These are phyloP conservation scores for Pachyseris speciosa DNA, from an alignment of 64 coral and sea anemone genomes.

Conservation along the genomic window DNA sequence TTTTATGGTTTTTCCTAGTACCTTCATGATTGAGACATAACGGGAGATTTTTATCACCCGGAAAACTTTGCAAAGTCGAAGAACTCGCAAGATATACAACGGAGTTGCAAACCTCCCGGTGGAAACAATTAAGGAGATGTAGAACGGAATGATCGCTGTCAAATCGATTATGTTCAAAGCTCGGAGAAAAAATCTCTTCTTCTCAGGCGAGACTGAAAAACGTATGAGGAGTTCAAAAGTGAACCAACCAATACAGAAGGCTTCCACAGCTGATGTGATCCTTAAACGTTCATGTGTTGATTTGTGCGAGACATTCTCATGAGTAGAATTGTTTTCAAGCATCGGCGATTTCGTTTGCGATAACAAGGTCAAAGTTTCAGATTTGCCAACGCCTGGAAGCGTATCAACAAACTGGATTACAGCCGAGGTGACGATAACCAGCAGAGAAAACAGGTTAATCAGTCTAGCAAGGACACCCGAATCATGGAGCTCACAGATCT, in stretches of 20 bases:
- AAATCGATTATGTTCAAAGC: slow-evolving; percentile 64
- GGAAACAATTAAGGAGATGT: slow-evolving; percentile 16
- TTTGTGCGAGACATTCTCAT: not conserved
- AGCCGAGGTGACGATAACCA: slow-evolving; percentile 34
- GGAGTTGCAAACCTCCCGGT: not conserved
- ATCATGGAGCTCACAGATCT: slow-evolving; percentile 33
- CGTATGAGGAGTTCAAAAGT: slow-evolving; percentile 38
- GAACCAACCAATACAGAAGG: slow-evolving; percentile 55
- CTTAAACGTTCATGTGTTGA: not conserved
- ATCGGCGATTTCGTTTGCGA: not conserved
- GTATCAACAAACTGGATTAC: slow-evolving; percentile 48
- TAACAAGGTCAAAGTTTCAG: not conserved
- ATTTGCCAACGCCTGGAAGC: not conserved
- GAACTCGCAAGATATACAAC: slow-evolving; percentile 15
- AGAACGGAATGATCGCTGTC: slow-evolving; percentile 47
- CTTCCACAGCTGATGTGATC: slow-evolving; percentile 7
- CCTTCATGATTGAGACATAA: slow-evolving; percentile 59
- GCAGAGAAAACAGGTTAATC: slow-evolving; percentile 22
- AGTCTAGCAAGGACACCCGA: not conserved
- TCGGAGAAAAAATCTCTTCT: slow-evolving; percentile 36
- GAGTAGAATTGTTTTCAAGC: not conserved
- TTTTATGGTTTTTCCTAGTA: slow-evolving; percentile 46
- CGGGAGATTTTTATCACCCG: slow-evolving; percentile 52
- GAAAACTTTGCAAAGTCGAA: slow-evolving; percentile 47
- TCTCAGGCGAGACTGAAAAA: slow-evolving; percentile 56